Evolutionary conservation across 2,113 vertebrate species (phyloP).

Genomic region (Oncorhynchus kisutch): DNA sequence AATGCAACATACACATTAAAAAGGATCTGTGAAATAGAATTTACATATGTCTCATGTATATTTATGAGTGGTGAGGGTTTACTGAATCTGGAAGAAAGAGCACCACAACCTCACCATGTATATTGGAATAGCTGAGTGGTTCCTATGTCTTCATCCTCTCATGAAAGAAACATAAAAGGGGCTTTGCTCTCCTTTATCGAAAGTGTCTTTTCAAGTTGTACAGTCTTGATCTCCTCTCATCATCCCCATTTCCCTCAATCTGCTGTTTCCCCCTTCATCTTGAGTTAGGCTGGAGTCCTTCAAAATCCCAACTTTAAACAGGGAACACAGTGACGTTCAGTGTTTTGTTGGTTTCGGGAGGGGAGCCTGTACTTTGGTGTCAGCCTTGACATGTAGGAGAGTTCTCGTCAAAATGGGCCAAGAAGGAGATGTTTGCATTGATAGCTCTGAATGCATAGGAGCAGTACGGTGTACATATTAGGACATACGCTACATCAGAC

Average conservation of each 20-base stretch:
- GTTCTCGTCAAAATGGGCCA: conserved; percentile 27
- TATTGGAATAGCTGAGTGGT: conserved; percentile 46
- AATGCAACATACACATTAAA: conserved; percentile 1
- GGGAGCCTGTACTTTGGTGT: background rate
- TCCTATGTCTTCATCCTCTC: conserved; percentile 51
- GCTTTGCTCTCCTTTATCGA: conserved; percentile 40
- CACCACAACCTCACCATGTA: conserved; percentile 43
- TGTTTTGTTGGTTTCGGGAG: conserved; percentile 8
- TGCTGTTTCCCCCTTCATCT: conserved; percentile 26
- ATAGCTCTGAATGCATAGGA: conserved; percentile 27
- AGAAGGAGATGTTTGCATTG: conserved; percentile 48
- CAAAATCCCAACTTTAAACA: conserved; percentile 29
- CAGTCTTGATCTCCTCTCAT: conserved; percentile 30
- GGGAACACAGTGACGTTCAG: background rate
- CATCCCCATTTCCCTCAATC: conserved; percentile 8
- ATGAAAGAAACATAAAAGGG: conserved; percentile 63
- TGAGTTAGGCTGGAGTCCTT: conserved; percentile 28
- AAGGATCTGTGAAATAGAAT: conserved; percentile 22
- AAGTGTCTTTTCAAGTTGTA: conserved; percentile 51
- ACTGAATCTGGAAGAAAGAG: conserved; percentile 56
- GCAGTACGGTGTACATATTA: too few relatives aligned
- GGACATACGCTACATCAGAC: background rate
- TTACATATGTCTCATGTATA: conserved; percentile 52
- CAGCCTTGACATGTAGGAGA: conserved; percentile 16
- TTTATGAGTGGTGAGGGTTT: conserved; percentile 46